Percentiles rank a stretch among this genome's conserved stretches.
These are phyloP conservation scores for Brachyistius frenatus DNA, from an alignment of 2,113 vertebrate species.

Conservation along the genomic window DNA sequence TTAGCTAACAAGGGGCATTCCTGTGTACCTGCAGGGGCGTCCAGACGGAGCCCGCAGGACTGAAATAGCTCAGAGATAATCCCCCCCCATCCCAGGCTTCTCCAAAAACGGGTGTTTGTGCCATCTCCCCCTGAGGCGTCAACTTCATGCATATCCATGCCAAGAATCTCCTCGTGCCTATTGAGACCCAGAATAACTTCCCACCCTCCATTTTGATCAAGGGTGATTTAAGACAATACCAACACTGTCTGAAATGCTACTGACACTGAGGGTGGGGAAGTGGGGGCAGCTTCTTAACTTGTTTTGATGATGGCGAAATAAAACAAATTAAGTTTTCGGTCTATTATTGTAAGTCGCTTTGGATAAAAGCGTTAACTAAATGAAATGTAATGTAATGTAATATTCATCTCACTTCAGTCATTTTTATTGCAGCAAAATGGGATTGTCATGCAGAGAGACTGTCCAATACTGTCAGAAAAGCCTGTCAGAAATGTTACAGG, in stretches of 20 bases:
- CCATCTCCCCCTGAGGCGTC: slow-evolving; percentile 56
- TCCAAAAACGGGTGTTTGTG: slow-evolving; percentile 67
- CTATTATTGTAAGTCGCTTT: no score
- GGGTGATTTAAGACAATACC: slow-evolving; percentile 71
- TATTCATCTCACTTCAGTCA: no score
- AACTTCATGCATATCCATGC: slow-evolving; percentile 53
- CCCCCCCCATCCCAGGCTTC: slow-evolving; percentile 39
- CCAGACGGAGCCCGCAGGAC: slow-evolving; percentile 65
- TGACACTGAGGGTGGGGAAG: slow-evolving; percentile 27
- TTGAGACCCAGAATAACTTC: slow-evolving; percentile 65
- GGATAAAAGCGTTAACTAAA: no score
- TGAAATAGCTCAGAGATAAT: slow-evolving; percentile 78
- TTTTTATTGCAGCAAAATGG: no score
- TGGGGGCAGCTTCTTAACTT: neutral
- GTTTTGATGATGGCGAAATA: neutral
- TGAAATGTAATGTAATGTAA: no score
- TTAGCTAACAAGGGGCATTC: slow-evolving; percentile 74
- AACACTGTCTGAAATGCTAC: slow-evolving; percentile 68
- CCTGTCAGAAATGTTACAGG: no score
- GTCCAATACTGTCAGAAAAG: no score
- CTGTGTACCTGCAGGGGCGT: slow-evolving; percentile 72
- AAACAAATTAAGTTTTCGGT: neutral
- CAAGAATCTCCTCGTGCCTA: slow-evolving; percentile 71
- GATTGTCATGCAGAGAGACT: no score
- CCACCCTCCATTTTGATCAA: slow-evolving; percentile 47